phyloP scores from a whole-genome alignment of 2,888 invertebrate genomes.

The Epirrita christyi region DNA sequence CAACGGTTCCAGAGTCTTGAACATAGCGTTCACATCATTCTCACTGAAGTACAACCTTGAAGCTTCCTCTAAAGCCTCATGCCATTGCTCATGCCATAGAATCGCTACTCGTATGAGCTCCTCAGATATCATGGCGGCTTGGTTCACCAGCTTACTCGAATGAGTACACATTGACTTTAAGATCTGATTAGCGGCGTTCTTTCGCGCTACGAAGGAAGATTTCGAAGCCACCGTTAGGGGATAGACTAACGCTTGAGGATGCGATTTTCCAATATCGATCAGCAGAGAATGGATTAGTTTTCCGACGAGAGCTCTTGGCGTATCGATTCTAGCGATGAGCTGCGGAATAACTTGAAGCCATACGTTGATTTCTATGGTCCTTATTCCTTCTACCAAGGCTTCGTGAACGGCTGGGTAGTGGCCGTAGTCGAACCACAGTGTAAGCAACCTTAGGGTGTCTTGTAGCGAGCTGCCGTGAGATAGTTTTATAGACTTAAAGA shows the following conservation, averaged over 20 bases:
- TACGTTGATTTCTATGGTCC: conserved; percentile 97
- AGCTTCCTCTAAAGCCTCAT: conserved; percentile 98
- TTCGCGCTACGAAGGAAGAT: conserved; percentile 92
- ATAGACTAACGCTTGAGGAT: conserved; percentile 99
- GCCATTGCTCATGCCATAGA: conserved; percentile 99
- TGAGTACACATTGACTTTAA: conserved; percentile 98
- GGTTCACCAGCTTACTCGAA: conserved; percentile 95
- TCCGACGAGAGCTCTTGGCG: conserved; percentile 94
- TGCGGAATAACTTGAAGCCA: conserved; percentile 99
- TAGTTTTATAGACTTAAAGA: conserved; percentile 97
- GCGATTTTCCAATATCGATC: conserved; percentile 98
- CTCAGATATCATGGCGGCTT: conserved; percentile 98
- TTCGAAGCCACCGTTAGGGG: conserved; percentile 99
- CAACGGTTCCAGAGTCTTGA: conserved; percentile 96
- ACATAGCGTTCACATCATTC: conserved; percentile 97
- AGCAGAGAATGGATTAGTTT: conserved; percentile 96
- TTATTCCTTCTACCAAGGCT: conserved; percentile 95
- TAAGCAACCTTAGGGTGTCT: conserved; percentile 97
- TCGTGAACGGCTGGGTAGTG: conserved; percentile 97
- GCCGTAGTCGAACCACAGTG: conserved; percentile 99
- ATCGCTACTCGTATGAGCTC: conserved; percentile 99
- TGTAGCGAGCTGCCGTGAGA: conserved; percentile 97
- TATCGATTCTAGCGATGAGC: conserved; percentile 98
- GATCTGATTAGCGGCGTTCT: conserved; percentile 97
- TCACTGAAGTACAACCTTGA: conserved; percentile 97